phyloP scores from a whole-genome alignment of 2,888 invertebrate species.

The Mythimna pallens region DNA sequence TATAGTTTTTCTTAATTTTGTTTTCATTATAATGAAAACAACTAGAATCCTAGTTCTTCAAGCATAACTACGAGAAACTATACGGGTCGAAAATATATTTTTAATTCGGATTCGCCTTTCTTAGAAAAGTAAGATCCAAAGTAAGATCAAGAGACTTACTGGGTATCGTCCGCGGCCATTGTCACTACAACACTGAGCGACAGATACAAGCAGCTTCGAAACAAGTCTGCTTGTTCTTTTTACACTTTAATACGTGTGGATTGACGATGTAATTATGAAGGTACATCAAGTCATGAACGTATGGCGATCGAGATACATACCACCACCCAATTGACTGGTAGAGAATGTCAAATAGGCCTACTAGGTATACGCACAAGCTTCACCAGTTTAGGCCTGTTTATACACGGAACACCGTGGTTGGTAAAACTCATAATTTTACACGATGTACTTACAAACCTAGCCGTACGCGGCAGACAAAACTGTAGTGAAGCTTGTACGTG shows the following conservation, averaged over 20 bases:
- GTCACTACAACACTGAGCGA: slow-evolving; percentile 54
- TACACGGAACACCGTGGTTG: no score
- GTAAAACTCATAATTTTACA: no score
- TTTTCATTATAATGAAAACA: no score
- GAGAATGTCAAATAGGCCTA: no score
- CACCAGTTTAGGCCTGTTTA: no score
- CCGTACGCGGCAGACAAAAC: no score
- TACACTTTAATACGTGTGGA: slow-evolving; percentile 30
- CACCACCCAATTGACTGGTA: no score
- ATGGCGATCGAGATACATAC: neutral
- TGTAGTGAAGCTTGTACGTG: no score
- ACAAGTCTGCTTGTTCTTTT: slow-evolving; percentile 45
- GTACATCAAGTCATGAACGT: slow-evolving; percentile 20
- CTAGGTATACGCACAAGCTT: no score
- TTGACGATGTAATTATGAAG: slow-evolving; percentile 35
- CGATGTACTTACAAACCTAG: no score
- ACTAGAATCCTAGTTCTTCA: neutral
- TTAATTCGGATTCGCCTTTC: neutral
- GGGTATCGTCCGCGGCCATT: slow-evolving; percentile 61
- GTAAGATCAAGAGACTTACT: slow-evolving; percentile 56
- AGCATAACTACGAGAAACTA: neutral
- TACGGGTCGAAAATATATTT: no score
- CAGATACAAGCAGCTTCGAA: slow-evolving; percentile 26
- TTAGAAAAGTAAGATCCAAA: neutral
- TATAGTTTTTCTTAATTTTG: no score